Conservation (phyloP, 2,113 vertebrate genomes). For the Eudyptes chrysolophus region DNA sequence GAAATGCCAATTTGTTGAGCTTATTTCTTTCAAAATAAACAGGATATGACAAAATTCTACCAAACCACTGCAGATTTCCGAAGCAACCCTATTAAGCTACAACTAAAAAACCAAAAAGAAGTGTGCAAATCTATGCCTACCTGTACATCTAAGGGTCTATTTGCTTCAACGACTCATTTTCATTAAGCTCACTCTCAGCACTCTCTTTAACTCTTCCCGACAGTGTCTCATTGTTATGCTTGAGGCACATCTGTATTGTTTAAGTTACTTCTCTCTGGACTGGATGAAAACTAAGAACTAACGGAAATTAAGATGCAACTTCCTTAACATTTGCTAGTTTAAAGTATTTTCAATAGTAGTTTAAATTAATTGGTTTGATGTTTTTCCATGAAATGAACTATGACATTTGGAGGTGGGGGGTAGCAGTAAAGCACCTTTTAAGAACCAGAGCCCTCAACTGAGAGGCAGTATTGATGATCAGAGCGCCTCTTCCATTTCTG, state of each 20-base stretch:
- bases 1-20: not conserved
- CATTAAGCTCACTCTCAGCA: not conserved
- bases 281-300: not conserved
- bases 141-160: not conserved
- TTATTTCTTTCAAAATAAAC: not conserved
- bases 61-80: not conserved
- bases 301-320: not conserved
- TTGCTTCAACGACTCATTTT: not conserved
- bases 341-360: not conserved
- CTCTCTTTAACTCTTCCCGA: not conserved
- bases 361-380: not conserved
- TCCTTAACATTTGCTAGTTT: not conserved
- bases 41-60: not conserved
- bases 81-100: not conserved
- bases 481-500: not conserved
- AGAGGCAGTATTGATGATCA: not conserved
- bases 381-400: not conserved
- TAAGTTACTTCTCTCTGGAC: not conserved
- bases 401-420: not conserved
- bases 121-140: not conserved
- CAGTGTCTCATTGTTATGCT: not conserved
- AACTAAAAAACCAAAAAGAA: not conserved
- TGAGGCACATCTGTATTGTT: not conserved
- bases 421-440: not conserved
- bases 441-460: not conserved